Base-by-base conservation (phyloP, 2,797 vertebrate genomes). In the Aphelocoma californica region DNA sequence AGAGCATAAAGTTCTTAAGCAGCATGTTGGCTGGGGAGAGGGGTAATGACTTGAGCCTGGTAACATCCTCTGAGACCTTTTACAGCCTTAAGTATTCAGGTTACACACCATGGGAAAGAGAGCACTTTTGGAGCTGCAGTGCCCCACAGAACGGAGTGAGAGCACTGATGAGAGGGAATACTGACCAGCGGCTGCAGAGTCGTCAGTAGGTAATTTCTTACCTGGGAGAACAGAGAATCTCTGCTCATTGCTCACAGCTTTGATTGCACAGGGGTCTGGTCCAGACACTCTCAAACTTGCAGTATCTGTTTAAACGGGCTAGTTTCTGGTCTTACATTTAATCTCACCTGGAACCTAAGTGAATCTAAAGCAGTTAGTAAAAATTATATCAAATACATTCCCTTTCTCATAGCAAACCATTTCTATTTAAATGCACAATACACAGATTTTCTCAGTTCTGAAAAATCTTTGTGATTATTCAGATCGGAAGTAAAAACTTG, bases 1-100 rank as follows among this genome's bases (percentile, higher is more conserved):
- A 94, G 91, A 95, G 94, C 90, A 91, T 88, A 75, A 96, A 92
- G 90, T 92, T 58, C 70, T 95, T 88, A 95, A 94, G 86, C 93
- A 92, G 86, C 92, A 42, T 78, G 72, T 90, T 88, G 62, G 80
- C 91, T 75, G 77, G 29, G 31, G 36, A 92, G 78, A 84, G 71
- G 40, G 56, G 36, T 95, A 94, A 94, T 92, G 75, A 81, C 45
- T 85, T 78, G 60, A 91, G 72, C 56, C 81, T 67, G 28, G 48
- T 60, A 38, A 31, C 67, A 74, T 90, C 79, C 53, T 74, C 50
- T 1, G 69, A 92, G 93, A 80, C 65, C 57, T 93, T 85, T 93
- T 61, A 71, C 61, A 83, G 42, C 71, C 60, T 90, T 57, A 81
- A 91, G 25, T 67, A 56, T 81, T 94, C 48, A 61, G 87, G 67